Base-by-base conservation (phyloP, 2,113 vertebrate genomes). In the Mionectes macconnelli region DNA sequence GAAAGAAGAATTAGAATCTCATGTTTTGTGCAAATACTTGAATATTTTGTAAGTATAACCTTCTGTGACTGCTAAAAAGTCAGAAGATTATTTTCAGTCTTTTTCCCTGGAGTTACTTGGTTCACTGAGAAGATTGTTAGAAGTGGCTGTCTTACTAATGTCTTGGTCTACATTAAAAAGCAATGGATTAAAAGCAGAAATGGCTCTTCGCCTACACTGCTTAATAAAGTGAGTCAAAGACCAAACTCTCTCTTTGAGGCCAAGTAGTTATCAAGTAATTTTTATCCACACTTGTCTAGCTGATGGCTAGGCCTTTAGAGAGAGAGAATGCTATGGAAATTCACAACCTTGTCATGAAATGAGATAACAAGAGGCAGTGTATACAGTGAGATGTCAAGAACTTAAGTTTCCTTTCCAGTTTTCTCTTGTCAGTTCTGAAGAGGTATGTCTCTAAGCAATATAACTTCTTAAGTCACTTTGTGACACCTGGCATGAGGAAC, bases 171-270 rank as follows among this genome's bases (percentile, higher is more conserved):
- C 83, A 89, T 89, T 89, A 92, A 84, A 92, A 87, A 76, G 23
- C 37, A 82, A 94, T 95, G 62, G 14, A 87, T 92, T 94, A 82
- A 85, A 93, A 24, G 72, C 62, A 82, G 28, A 91, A 94, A 87
- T 57, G 44, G 31, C 16, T 94, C 23, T 60, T 88, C 88, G 67
- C n/a, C 72, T 84, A 49, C 49, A 53, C 31, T 79, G 28, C 25
- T 81, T 91, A 96, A 89, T 93, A 72, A 94, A 91, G 22, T 57
- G 44, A 93, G 74, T 72, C 67, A 84, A 93, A 96, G 80, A 90
- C 70, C 74, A 93, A 2, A 37, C 47, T 93, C 40, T 42, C 7
- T 93, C 78, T 87, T 85, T 49, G 57, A 82, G 66, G 74, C 82
- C 62, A 89, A 93, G 62, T 52, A 94, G 69, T 89, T 94, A 94